Evolutionary conservation across 64 coral and sea anemone genomes (phyloP).

Genomic region (Montipora capricornis): DNA sequence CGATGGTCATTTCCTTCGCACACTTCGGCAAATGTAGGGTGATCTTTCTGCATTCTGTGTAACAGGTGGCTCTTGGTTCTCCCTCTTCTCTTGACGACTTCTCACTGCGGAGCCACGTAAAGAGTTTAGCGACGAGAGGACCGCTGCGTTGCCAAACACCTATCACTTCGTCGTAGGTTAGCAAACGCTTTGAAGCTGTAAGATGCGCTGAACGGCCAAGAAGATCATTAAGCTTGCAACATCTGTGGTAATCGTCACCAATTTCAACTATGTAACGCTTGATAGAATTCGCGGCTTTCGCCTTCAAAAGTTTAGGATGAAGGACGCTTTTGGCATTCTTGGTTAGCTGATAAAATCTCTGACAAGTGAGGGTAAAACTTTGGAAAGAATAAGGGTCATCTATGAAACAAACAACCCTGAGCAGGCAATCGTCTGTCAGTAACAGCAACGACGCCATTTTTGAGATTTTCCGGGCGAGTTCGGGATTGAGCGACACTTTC

Average conservation of each 20-base stretch:
- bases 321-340: conserved; percentile 32
- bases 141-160: conserved; percentile 68
- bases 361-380: conserved; percentile 56
- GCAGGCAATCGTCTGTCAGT: conserved; percentile 66
- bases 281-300: conserved; percentile 67
- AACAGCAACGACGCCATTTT: conserved; percentile 36
- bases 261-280: conserved; percentile 36
- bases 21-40: conserved; percentile 54
- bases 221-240: neutral
- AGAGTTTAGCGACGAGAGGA: conserved; percentile 73
- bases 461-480: too few relatives aligned
- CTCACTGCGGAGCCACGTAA: conserved; percentile 57
- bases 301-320: conserved; percentile 37
- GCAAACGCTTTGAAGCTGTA: neutral
- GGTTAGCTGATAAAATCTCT: conserved; percentile 54
- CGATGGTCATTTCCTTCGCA: conserved; percentile 36
- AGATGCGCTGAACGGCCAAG: neutral
- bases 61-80: conserved; percentile 62
- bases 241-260: conserved; percentile 31
- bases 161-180: conserved; percentile 56
- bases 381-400: conserved; percentile 23
- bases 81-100: conserved; percentile 3
- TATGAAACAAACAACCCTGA: conserved; percentile 29
- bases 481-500: too few relatives aligned
- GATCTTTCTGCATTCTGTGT: conserved; percentile 26